phyloP scores from a whole-genome alignment of 2,797 vertebrate genomes.

The Lutjanus campechanus region DNA sequence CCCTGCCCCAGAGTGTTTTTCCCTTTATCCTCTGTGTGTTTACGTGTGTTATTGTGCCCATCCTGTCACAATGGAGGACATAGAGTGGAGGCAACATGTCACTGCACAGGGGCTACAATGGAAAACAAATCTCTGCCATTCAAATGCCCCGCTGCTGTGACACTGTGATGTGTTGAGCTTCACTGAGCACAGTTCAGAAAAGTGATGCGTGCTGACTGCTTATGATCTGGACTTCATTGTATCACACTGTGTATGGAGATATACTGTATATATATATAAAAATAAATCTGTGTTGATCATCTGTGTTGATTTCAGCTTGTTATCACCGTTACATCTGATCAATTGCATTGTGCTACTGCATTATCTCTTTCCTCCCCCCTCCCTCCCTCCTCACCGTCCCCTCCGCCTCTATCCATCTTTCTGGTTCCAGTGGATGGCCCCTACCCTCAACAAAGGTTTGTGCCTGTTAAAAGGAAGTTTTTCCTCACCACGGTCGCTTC shows the following conservation, averaged over 20 bases:
- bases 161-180: slow-evolving; percentile 37
- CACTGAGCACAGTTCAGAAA: slow-evolving; percentile 31
- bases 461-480: too few relatives aligned
- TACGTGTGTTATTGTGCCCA: slow-evolving; percentile 24
- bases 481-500: too few relatives aligned
- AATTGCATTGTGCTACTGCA: too few relatives aligned
- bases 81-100: slow-evolving; percentile 38
- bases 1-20: not conserved
- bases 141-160: slow-evolving; percentile 31
- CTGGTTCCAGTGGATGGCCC: too few relatives aligned
- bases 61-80: slow-evolving; percentile 23
- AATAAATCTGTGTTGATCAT: slow-evolving; percentile 1
- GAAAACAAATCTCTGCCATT: slow-evolving; percentile 58
- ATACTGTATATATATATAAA: not conserved
- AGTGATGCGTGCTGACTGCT: slow-evolving; percentile 6
- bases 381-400: too few relatives aligned
- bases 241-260: not conserved
- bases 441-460: too few relatives aligned
- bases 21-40: slow-evolving; percentile 27
- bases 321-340: not conserved
- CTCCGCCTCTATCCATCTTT: too few relatives aligned
- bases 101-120: slow-evolving; percentile 32
- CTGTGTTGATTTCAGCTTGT: not conserved
- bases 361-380: too few relatives aligned
- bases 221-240: not conserved